Evolutionary conservation across 2,888 invertebrate species (phyloP).

Genomic region (Dryomyza anilis): DNA sequence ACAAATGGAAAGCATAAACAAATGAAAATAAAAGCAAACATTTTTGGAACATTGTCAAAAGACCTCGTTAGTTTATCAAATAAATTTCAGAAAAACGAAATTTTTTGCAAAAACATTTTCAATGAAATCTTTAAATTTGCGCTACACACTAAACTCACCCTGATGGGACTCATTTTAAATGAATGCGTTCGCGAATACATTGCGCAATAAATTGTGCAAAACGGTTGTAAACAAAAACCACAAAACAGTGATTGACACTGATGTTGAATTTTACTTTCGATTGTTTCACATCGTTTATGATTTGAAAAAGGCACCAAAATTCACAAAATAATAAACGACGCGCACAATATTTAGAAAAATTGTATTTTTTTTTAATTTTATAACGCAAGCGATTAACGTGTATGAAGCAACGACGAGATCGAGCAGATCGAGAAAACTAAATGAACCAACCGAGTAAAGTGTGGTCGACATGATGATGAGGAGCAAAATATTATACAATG

Average conservation of each 20-base stretch:
- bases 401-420: slow-evolving; percentile 6
- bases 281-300: slow-evolving; percentile 7
- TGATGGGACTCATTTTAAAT: slow-evolving; percentile 38
- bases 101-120: background rate
- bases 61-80: too few relatives aligned
- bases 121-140: background rate
- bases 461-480: background rate
- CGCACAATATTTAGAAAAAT: background rate
- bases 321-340: background rate
- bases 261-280: slow-evolving; percentile 5
- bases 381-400: background rate
- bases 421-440: slow-evolving; percentile 8
- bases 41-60: background rate
- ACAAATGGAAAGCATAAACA: background rate
- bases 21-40: background rate
- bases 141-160: slow-evolving; percentile 34
- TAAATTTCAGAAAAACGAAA: background rate
- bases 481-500: background rate
- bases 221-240: background rate
- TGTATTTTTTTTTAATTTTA: background rate
- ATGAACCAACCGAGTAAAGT: background rate
- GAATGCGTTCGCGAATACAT: slow-evolving; percentile 9
- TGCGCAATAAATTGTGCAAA: background rate
- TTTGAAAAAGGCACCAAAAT: background rate
- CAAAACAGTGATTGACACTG: background rate